Percentiles rank a stretch among this genome's conserved stretches.
These are phyloP conservation scores for Microcebus griseorufus DNA, from an alignment of 2,113 vertebrate genomes.

Conservation along the genomic window DNA sequence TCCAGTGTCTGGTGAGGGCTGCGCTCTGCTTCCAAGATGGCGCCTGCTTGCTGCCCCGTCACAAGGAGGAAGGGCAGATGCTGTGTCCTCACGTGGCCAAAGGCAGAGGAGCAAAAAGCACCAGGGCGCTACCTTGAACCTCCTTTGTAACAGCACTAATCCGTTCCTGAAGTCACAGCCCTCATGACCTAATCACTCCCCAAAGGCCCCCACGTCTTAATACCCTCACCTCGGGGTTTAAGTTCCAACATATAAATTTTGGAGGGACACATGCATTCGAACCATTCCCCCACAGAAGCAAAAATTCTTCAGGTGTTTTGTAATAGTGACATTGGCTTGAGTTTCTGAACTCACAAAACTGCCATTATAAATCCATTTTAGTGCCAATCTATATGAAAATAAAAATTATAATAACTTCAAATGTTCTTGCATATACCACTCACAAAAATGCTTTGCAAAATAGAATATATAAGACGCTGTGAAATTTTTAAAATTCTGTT, in stretches of 20 bases:
- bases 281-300: neutral
- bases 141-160: neutral
- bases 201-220: neutral
- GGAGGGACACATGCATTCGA: neutral
- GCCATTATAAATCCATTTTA: neutral
- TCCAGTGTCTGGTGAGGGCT: neutral
- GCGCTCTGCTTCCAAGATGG: neutral
- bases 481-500: neutral
- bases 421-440: neutral
- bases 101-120: neutral
- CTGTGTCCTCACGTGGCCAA: neutral
- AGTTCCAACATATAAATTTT: neutral
- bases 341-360: neutral
- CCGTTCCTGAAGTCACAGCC: neutral
- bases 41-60: neutral
- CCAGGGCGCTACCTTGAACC: neutral
- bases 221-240: neutral
- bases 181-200: neutral
- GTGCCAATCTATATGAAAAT: neutral
- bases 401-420: neutral
- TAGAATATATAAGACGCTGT: neutral
- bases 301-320: neutral
- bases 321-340: neutral
- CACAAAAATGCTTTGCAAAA: neutral
- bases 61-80: too few relatives aligned